These are phyloP conservation scores for Therioaphis trifolii DNA, from an alignment of 2,888 invertebrate genomes.

Conservation along the genomic window DNA sequence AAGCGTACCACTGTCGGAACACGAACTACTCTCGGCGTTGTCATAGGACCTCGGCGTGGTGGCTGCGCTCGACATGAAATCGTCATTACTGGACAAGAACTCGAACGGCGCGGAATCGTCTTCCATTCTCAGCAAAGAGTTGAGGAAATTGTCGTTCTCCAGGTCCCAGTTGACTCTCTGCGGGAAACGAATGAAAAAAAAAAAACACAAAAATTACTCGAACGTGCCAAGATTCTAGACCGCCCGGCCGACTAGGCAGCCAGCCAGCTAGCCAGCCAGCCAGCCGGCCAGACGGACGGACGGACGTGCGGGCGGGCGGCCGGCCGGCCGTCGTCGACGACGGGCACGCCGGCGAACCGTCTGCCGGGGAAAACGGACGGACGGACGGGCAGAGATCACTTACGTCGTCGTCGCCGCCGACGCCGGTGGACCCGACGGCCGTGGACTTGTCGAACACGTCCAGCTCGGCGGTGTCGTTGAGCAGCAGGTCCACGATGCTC, in stretches of 20 bases:
- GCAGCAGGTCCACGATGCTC: slow-evolving; percentile 55
- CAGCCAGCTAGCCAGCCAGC: background rate
- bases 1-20: slow-evolving; percentile 76
- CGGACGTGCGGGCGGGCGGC: too few relatives aligned
- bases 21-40: slow-evolving; percentile 70
- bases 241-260: background rate
- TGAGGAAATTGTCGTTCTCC: slow-evolving; percentile 75
- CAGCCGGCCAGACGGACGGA: too few relatives aligned
- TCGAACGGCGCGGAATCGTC: slow-evolving; percentile 66
- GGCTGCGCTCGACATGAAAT: slow-evolving; percentile 63
- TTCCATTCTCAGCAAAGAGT: slow-evolving; percentile 76
- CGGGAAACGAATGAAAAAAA: background rate
- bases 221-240: background rate
- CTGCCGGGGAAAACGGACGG: background rate
- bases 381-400: background rate
- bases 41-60: slow-evolving; percentile 63
- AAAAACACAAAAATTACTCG: background rate
- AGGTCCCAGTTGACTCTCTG: slow-evolving; percentile 52
- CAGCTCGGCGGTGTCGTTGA: slow-evolving; percentile 37
- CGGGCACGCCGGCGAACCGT: background rate
- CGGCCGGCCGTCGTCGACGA: background rate
- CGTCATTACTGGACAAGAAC: slow-evolving; percentile 61
- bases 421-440: background rate
- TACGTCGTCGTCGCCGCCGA: background rate
- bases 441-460: slow-evolving; percentile 16